Percentiles rank a stretch among this genome's conserved stretches.
These are phyloP conservation scores for Latrodectus hesperus DNA, from an alignment of 2,888 invertebrate species.

Conservation along the genomic window DNA sequence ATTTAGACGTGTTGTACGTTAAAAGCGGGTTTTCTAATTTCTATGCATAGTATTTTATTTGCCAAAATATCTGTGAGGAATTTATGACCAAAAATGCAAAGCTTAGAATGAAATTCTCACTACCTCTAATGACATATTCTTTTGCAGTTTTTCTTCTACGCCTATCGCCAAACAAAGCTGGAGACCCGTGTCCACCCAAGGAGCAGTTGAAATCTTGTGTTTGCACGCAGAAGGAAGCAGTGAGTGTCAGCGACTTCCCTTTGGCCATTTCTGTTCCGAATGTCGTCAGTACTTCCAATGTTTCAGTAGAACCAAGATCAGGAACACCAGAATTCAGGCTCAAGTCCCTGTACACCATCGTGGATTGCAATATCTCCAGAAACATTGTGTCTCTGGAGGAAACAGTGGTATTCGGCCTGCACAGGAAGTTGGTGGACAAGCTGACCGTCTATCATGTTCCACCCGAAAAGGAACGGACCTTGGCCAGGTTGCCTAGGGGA, in stretches of 20 bases:
- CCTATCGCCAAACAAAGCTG: background rate
- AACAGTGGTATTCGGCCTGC: conserved; percentile 8
- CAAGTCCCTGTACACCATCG: conserved; percentile 7
- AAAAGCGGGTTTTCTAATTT: no score
- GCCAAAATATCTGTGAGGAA: no score
- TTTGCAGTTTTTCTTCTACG: background rate
- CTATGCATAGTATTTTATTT: no score
- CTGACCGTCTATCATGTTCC: conserved; percentile 29
- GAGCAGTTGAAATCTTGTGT: conserved; percentile 12
- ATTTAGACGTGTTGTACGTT: no score
- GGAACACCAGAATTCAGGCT: background rate
- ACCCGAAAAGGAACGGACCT: conserved; percentile 11
- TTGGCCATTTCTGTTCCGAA: background rate
- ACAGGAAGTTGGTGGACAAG: conserved; percentile 50
- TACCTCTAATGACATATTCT: no score
- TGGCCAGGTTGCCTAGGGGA: conserved; percentile 15
- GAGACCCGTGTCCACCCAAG: conserved; percentile 37
- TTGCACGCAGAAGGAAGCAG: conserved; percentile 2
- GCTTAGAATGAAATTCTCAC: no score
- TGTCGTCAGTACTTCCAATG: background rate
- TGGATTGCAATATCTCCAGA: conserved; percentile 8
- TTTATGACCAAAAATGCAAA: no score
- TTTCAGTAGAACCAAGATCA: background rate
- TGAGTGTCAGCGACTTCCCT: background rate
- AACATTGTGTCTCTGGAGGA: conserved; percentile 10